Base-by-base conservation (phyloP, 2,888 invertebrate species). In the Gymnocheta viridis region DNA sequence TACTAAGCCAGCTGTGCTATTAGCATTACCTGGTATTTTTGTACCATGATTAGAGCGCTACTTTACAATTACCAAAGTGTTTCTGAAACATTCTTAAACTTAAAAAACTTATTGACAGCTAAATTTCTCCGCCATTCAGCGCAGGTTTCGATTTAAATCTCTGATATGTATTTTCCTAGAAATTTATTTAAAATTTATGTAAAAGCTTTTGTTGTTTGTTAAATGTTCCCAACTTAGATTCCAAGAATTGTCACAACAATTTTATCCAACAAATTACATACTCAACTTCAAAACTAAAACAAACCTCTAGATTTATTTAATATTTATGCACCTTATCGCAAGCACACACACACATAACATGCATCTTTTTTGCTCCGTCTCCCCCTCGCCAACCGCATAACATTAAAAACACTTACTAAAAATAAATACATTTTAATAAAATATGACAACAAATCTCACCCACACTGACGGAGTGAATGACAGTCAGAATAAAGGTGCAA, bases 391-490 rank as follows among this genome's bases (percentile, higher is more conserved):
- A n/a, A n/a, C n/a, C n/a, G n/a, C n/a, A n/a, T n/a, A n/a, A 29
- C 32, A 38, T 41, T 60, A 32, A 7, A 58, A 47, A 17, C 24
- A 44, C 6, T 44, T 35, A 62, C 62, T 70, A 64, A 70, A 54
- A 54, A 79, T 72, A 70, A 70, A 64, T 72, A 24, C 47, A 56
- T 73, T 72, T 80, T 73, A 82, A 62, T 72, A 54, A 66, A 74
- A 64, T 62, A 70, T 82, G 79, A 79, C 78, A 79, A 77, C 60
- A 76, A 77, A 80, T 76, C 74, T 79, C 82, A 79, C 82, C 64
- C 74, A 79, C 79, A 58, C 27, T 67, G 67, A 81, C 62, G 44
- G 56, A 47, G 60, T 62, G 47, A 66, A 35, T 64, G 77, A 69
- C 72, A 78, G 41, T 62, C 35, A 49, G 22, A 62, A 32, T 10